Percentiles rank a stretch among this genome's conserved stretches.
Conservation (phyloP, 2,113 vertebrate genomes). For the Phylloscopus trochiloides region DNA sequence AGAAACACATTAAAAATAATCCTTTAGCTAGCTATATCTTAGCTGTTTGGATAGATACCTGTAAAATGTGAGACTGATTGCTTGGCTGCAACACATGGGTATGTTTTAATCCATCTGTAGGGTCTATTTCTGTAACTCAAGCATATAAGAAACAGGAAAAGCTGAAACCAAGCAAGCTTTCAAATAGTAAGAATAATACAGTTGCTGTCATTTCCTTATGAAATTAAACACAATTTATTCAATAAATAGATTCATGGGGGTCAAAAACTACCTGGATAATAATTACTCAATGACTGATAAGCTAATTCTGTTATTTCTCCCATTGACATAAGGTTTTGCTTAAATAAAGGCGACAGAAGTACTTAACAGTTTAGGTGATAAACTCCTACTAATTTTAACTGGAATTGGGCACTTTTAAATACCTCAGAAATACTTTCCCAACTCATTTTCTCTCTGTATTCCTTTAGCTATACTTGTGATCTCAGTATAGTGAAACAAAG, state of each 20-base stretch:
- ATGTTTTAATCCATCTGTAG: constrained; percentile 62
- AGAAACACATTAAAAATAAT: constrained; percentile 48
- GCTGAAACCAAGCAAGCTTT: constrained; percentile 34
- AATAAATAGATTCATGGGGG: not conserved
- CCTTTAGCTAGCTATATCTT: constrained; percentile 44
- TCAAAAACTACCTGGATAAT: not conserved
- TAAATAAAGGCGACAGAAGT: not conserved
- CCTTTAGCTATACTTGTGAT: not conserved
- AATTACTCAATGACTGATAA: not conserved
- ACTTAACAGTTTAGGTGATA: not conserved
- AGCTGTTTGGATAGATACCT: constrained; percentile 45
- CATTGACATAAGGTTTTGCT: not conserved
- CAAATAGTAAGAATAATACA: constrained; percentile 37
- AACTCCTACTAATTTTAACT: not conserved
- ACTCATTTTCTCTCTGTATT: not conserved
- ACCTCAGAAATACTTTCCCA: not conserved
- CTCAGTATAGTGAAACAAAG: not conserved
- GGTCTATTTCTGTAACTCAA: constrained; percentile 51
- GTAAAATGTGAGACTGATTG: constrained; percentile 46
- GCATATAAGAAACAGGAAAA: constrained; percentile 37
- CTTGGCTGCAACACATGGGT: constrained; percentile 40
- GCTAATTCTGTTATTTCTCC: not conserved
- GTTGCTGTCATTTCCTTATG: not conserved
- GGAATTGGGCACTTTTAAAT: not conserved
- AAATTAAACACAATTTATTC: not conserved